Conservation (phyloP, 1,140 invertebrate genomes). For the Callitettix versicolor region DNA sequence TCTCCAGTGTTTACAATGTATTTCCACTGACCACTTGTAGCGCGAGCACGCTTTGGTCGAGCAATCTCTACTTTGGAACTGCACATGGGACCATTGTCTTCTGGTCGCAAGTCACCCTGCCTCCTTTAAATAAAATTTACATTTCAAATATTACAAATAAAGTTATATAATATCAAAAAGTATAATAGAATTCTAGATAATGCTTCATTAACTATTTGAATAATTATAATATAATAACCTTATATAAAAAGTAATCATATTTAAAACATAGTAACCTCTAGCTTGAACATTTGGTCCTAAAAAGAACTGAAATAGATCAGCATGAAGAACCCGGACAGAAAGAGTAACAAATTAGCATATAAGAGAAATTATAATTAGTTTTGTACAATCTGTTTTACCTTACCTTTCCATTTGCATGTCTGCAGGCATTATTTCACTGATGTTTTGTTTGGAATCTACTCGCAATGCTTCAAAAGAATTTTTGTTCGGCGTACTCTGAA, state of each 20-base stretch:
- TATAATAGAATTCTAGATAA: too few relatives aligned
- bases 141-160: too few relatives aligned
- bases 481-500: slow-evolving; percentile 43
- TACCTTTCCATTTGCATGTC: slow-evolving; percentile 12
- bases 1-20: slow-evolving; percentile 79
- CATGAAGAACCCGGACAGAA: too few relatives aligned
- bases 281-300: too few relatives aligned
- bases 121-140: slow-evolving; percentile 33
- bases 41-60: slow-evolving; percentile 65
- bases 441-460: slow-evolving; percentile 6
- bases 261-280: too few relatives aligned
- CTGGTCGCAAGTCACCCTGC: slow-evolving; percentile 36
- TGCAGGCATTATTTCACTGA: neutral
- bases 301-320: too few relatives aligned
- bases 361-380: neutral
- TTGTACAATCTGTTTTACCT: neutral
- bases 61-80: slow-evolving; percentile 75
- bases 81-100: slow-evolving; percentile 63
- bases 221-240: too few relatives aligned
- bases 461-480: slow-evolving; percentile 54
- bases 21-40: slow-evolving; percentile 73
- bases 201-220: too few relatives aligned
- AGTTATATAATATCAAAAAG: too few relatives aligned
- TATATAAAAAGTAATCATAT: too few relatives aligned
- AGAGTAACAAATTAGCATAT: slow-evolving; percentile 8